Percentiles rank a stretch among this genome's conserved stretches.
Conservation (phyloP, 1,140 invertebrate species). For the Mizuhopecten yessoensis region DNA sequence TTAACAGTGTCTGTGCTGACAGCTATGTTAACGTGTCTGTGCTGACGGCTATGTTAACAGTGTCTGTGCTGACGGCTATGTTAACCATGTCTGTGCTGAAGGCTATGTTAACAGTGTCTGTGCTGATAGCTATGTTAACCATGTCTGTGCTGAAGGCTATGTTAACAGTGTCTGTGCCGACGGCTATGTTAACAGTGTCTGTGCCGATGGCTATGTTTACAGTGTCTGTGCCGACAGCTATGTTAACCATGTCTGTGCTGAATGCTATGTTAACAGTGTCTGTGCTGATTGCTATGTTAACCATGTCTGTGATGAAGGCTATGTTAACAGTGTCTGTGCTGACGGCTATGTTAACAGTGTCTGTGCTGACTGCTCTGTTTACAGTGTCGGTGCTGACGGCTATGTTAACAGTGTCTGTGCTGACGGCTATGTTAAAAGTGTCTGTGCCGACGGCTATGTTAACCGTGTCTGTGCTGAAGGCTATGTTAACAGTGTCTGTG, state of each 20-base stretch:
- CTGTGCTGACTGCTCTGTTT: too few species aligned
- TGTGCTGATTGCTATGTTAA: too few species aligned
- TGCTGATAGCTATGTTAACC: too few species aligned
- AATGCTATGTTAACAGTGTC: background rate
- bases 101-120: background rate
- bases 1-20: background rate
- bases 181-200: background rate
- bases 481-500: background rate
- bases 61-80: background rate
- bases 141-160: too few species aligned
- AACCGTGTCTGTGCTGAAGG: background rate
- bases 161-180: background rate
- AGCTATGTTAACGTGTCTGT: too few species aligned
- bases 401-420: background rate
- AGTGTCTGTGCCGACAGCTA: background rate
- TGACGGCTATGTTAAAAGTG: too few species aligned
- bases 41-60: too few species aligned
- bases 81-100: too few species aligned
- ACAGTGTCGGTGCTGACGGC: background rate
- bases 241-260: too few species aligned
- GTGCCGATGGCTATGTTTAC: background rate
- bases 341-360: too few species aligned
- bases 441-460: too few species aligned
- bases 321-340: background rate
- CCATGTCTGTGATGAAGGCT: too few species aligned